Conservation (phyloP, 2,888 invertebrate species). For the Tetheella fluctuosa region DNA sequence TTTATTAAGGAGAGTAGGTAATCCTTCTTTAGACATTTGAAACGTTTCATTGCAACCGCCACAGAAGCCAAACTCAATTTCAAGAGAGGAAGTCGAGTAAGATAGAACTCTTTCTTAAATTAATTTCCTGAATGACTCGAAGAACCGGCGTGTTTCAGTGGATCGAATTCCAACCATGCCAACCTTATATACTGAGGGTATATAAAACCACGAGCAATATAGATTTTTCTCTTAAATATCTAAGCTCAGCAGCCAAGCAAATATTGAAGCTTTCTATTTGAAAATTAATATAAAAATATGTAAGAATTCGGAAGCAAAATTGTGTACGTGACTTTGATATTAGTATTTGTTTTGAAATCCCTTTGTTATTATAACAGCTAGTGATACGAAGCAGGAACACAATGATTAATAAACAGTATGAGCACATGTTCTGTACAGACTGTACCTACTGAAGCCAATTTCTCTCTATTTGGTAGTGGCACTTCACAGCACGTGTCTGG, state of each 20-base stretch:
- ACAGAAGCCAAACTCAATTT: conserved; percentile 10
- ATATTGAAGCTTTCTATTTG: background rate
- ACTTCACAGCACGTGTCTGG: conserved; percentile 30
- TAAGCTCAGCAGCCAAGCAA: background rate
- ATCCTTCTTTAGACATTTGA: background rate
- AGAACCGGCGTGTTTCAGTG: conserved; percentile 28
- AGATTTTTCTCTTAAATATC: background rate
- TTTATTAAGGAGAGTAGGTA: background rate
- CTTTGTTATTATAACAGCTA: background rate
- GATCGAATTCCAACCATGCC: conserved; percentile 38
- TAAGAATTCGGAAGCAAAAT: conserved; percentile 1
- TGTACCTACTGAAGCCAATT: conserved; percentile 26
- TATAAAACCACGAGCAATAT: conserved; percentile 2
- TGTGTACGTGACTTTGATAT: background rate
- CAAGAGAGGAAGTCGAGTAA: conserved; percentile 18
- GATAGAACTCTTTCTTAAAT: conserved; percentile 45
- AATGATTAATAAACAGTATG: conserved; percentile 30
- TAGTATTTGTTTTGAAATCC: background rate
- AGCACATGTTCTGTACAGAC: conserved; percentile 12
- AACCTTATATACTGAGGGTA: conserved; percentile 3
- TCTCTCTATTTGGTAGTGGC: conserved; percentile 27
- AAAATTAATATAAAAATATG: background rate
- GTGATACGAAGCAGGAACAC: conserved; percentile 25
- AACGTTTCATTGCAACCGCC: background rate
- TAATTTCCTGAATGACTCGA: conserved; percentile 50